These are phyloP conservation scores for Cinclus mexicanus DNA, from an alignment of 2,113 vertebrate genomes.

Conservation along the genomic window DNA sequence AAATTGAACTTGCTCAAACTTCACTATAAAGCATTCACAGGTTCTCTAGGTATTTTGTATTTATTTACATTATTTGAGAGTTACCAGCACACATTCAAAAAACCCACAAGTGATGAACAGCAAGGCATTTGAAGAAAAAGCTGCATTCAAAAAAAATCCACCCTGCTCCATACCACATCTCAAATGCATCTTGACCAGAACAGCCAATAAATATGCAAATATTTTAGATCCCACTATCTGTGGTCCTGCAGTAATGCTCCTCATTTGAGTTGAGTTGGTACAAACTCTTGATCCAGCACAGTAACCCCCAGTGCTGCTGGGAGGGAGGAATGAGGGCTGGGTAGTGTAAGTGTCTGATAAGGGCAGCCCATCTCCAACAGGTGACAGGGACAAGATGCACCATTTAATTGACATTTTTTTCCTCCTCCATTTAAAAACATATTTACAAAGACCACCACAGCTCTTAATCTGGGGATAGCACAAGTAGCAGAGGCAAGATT, in stretches of 20 bases:
- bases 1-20: conserved; percentile 11
- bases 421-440: neutral
- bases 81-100: neutral
- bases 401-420: neutral
- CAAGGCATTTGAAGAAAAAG: neutral
- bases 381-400: neutral
- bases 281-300: neutral
- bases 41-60: neutral
- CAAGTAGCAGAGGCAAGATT: neutral
- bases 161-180: accelerated
- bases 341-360: too few species aligned
- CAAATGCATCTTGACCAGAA: neutral
- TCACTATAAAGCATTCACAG: neutral
- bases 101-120: neutral
- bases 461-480: neutral
- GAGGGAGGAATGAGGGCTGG: neutral
- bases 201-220: neutral
- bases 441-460: neutral
- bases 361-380: neutral
- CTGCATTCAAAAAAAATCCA: neutral
- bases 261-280: neutral
- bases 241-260: neutral
- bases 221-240: neutral
- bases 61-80: neutral
- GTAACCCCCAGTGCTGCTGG: neutral